phyloP scores from a whole-genome alignment of 2,113 vertebrate species.

The Phrynocephalus versicolor region DNA sequence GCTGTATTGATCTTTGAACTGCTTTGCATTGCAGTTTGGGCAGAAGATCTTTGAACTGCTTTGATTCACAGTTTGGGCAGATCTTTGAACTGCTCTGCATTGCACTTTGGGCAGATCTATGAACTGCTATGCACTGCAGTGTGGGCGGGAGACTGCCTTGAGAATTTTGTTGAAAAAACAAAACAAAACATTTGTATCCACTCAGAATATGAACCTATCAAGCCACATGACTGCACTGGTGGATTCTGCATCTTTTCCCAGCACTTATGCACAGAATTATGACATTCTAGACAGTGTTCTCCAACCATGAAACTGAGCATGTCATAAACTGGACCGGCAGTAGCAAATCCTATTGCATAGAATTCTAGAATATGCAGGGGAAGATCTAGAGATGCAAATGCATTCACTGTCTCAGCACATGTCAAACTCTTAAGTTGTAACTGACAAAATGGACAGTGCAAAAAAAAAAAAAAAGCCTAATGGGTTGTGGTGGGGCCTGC shows the following conservation, averaged over 20 bases:
- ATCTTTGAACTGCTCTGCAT: too few species aligned
- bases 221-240: not conserved
- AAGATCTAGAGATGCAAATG: not conserved
- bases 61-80: too few species aligned
- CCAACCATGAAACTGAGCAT: not conserved
- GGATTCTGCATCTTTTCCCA: not conserved
- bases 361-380: not conserved
- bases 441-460: not conserved
- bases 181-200: too few species aligned
- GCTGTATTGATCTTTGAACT: too few species aligned
- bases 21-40: too few species aligned
- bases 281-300: too few species aligned
- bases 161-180: too few species aligned
- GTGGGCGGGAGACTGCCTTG: too few species aligned
- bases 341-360: not conserved
- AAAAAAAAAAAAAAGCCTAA: not conserved
- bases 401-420: not conserved
- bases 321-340: not conserved
- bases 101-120: too few species aligned
- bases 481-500: not conserved
- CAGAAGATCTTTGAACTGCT: too few species aligned
- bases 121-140: too few species aligned
- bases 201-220: not conserved
- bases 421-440: not conserved
- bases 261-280: not conserved